Conservation (phyloP, 2,888 invertebrate species). For the Mycalesis mineus region DNA sequence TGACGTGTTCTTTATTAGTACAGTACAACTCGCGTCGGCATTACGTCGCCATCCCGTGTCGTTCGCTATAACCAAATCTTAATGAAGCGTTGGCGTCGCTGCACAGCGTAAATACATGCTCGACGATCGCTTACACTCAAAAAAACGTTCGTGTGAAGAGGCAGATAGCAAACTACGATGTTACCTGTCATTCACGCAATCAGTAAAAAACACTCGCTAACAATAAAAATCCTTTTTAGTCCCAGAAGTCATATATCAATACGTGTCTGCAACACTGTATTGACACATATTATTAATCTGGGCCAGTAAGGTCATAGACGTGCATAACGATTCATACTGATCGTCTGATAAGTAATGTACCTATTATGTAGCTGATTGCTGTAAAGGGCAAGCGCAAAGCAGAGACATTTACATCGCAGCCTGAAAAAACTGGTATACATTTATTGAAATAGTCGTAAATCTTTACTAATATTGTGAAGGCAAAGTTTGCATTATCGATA, state of each 20-base stretch:
- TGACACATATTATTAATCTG: conserved; percentile 23
- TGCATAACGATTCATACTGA: conserved; percentile 18
- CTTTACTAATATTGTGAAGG: no score
- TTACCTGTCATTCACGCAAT: background rate
- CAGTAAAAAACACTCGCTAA: conserved; percentile 11
- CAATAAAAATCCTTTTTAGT: conserved; percentile 20
- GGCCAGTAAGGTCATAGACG: conserved; percentile 21
- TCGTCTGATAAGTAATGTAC: conserved; percentile 17
- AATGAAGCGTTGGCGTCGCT: no score
- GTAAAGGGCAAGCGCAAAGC: background rate
- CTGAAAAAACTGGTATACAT: background rate
- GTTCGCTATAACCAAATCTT: no score
- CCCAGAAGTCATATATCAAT: conserved; percentile 12
- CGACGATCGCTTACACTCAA: no score
- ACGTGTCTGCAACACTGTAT: background rate
- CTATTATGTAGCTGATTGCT: conserved; percentile 1
- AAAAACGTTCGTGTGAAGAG: no score
- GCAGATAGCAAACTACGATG: background rate
- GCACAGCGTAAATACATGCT: no score
- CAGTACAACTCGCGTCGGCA: no score
- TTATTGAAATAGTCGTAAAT: no score
- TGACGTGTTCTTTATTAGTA: no score
- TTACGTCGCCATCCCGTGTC: no score
- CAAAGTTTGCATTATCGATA: no score
- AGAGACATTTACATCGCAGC: background rate